These are phyloP conservation scores for Xestobium rufovillosum DNA, from an alignment of 2,888 invertebrate genomes.

Conservation along the genomic window DNA sequence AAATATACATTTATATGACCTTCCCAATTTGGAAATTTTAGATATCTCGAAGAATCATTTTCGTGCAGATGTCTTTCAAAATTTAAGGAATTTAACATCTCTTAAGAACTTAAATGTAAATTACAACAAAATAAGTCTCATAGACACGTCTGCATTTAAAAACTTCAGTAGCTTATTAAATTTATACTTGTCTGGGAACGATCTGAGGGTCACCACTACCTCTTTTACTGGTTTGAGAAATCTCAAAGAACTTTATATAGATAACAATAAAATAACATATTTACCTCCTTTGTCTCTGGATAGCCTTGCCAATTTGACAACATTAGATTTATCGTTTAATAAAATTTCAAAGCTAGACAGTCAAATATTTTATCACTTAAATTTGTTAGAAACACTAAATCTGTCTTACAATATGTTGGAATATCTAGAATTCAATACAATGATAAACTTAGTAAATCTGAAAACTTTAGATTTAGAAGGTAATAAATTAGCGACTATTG, in stretches of 20 bases:
- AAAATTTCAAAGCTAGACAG: constrained; percentile 23
- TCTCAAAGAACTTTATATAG: constrained; percentile 16
- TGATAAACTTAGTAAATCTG: constrained; percentile 31
- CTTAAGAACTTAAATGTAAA: neutral
- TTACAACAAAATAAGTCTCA: neutral
- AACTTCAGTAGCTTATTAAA: neutral
- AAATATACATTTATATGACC: neutral
- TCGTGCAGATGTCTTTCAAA: neutral
- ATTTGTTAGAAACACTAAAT: constrained; percentile 32
- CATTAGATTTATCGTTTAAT: constrained; percentile 34
- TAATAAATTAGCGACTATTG: constrained; percentile 33
- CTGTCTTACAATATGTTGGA: constrained; percentile 34
- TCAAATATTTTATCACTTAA: constrained; percentile 26
- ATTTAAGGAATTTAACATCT: neutral
- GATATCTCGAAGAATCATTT: neutral
- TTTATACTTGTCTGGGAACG: constrained; percentile 1
- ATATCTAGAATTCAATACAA: constrained; percentile 27
- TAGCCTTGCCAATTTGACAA: constrained; percentile 26
- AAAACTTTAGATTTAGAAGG: constrained; percentile 33
- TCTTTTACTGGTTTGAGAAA: constrained; percentile 17
- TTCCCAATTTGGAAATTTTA: neutral
- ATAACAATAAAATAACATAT: constrained; percentile 21
- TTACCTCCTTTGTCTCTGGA: constrained; percentile 28
- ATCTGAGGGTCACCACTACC: neutral
- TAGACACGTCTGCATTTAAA: neutral